phyloP scores from a whole-genome alignment of 2,113 vertebrate genomes.

The Amazona vittata region DNA sequence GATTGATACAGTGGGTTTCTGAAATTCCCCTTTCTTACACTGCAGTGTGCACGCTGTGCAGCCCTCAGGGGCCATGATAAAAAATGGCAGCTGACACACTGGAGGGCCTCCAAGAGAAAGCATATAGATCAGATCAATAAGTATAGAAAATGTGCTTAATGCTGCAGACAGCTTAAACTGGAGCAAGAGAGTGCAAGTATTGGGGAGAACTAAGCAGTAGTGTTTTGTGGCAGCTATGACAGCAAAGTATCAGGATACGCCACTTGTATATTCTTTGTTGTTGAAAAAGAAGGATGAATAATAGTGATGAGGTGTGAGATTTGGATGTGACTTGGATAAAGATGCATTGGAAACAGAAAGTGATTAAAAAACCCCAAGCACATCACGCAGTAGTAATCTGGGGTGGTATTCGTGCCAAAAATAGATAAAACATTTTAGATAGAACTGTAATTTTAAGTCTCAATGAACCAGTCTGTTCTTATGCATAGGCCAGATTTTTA shows the following conservation, averaged over 20 bases:
- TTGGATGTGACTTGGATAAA: neutral
- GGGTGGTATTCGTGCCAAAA: conserved; percentile 12
- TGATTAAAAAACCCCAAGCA: neutral
- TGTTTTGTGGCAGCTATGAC: neutral
- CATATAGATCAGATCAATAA: neutral
- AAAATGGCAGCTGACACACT: neutral
- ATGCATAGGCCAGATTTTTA: conserved; percentile 43
- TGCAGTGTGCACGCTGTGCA: neutral
- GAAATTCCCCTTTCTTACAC: neutral
- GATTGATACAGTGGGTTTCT: neutral
- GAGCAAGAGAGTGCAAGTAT: rapidly evolving
- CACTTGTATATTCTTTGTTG: neutral
- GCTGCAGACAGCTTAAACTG: neutral
- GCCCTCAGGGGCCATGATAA: neutral
- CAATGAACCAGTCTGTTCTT: conserved; percentile 53
- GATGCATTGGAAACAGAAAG: neutral
- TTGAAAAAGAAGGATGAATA: neutral
- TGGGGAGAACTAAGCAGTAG: rapidly evolving
- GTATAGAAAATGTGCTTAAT: neutral
- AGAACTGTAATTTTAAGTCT: conserved; percentile 35
- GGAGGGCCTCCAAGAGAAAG: neutral
- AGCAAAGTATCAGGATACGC: neutral
- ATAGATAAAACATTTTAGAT: conserved; percentile 43
- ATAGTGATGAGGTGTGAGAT: neutral
- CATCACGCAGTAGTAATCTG: conserved; percentile 29